A percentile compares a stretch with the other conserved stretches of the same genome.
phyloP scores from a whole-genome alignment of 2,888 invertebrate genomes.

The Amphipoea lucens region DNA sequence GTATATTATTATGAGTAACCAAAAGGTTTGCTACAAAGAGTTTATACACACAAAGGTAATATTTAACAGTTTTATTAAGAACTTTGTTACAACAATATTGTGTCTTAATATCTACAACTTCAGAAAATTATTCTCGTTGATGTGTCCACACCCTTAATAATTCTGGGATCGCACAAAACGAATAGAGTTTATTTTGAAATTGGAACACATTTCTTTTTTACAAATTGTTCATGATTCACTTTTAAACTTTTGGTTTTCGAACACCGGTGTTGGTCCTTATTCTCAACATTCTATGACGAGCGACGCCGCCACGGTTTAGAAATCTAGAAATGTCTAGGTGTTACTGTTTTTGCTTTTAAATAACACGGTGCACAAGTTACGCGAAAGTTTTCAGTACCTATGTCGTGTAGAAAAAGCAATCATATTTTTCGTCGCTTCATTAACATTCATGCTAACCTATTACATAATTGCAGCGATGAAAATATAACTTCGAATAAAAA shows the following conservation, averaged over 20 bases:
- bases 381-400: conserved; percentile 9
- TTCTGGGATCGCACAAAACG: conserved; percentile 34
- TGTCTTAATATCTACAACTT: conserved; percentile 42
- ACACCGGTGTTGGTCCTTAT: conserved; percentile 31
- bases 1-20: conserved; percentile 34
- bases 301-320: neutral
- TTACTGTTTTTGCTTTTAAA: neutral
- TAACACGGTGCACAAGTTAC: neutral
- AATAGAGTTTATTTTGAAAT: conserved; percentile 42
- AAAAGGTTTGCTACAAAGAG: conserved; percentile 36
- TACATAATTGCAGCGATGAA: neutral
- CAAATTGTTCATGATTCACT: conserved; percentile 52
- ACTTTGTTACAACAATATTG: conserved; percentile 28
- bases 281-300: conserved; percentile 4
- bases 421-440: conserved; percentile 5
- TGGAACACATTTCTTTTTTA: conserved; percentile 43
- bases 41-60: conserved; percentile 36
- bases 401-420: neutral
- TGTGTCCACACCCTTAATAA: conserved; percentile 44
- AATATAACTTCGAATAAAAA: conserved; percentile 22
- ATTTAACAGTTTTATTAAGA: conserved; percentile 31
- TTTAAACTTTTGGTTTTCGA: conserved; percentile 31
- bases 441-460: neutral
- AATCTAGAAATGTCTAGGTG: conserved; percentile 9
- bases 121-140: conserved; percentile 30